Evolutionary conservation across 2,797 vertebrate genomes (phyloP), one percentile per base, ranked within the genome.

Genomic region (Neoniphon sammara): DNA sequence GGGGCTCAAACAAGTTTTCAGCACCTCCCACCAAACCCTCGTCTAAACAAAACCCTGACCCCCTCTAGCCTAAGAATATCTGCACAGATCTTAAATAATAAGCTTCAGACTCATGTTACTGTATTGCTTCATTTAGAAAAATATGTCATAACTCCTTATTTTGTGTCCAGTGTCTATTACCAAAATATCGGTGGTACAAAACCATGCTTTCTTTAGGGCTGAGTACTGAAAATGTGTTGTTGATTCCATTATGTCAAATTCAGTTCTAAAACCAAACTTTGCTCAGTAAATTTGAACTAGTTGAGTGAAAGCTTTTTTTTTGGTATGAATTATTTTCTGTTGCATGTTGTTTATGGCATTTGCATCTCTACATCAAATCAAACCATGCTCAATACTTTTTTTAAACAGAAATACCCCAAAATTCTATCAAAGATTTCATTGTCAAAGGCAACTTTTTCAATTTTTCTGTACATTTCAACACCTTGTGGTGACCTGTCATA

Each of bases 1-100:
- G 2, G 30, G 60, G 62, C 64, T 80, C 27, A 66, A 46, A 39
- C 57, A 21, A 66, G 60, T 58, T 64, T 73, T 59, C 36, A 42
- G 58, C 47, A 50, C 47, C 66, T 75, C 44, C 23, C 27, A 46
- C 57, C 46, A 64, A 46, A 17, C 44, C 44, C 44, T 17, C 0
- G 15, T 67, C 15, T 67, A 44, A 55, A 42, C 52, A 66, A 55
- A 66, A 54, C 20, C 21, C 15, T 34, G 31, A 34, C 2, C 2
- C 36, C 14, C 2, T 55, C 23, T 27, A 23, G 50, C 46, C 61
- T 50, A 18, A 27, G 17, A 34, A 50, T 30, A 62, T 46, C 23
- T 25, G 25, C 2, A 8, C 54, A 18, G 55, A 17, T 46, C 14
- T 25, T 2, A 17, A 46, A 46, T 46, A 44, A 61, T 46, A 61